Evolutionary conservation across 2,888 invertebrate species (phyloP), one percentile per base, ranked within the genome.

Genomic region (Morpho achilles): DNA sequence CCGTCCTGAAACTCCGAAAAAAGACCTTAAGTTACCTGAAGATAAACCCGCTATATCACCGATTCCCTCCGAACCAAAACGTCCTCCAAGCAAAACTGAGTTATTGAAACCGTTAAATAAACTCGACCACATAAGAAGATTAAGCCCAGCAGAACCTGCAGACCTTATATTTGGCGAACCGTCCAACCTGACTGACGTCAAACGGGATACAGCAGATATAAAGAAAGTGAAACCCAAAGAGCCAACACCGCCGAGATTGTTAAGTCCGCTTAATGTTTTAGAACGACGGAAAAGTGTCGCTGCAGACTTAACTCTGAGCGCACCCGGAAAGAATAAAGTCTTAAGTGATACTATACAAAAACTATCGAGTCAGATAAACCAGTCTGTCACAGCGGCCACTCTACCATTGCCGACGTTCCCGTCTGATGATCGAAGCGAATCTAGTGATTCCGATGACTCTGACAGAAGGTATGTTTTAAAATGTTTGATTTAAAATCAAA

Each of bases 291-390:
- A 86, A 68, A 91, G 91, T 65, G 82, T 86, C 1, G 83, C 85
- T 0, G 83, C 85, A 0, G 91, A 91, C 41, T 64, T 88, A 46
- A 76, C 86, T 3, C 65, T 87, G n/a, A 74, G 71, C 44, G 77
- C 79, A 7, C 80, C 86, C 0, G 88, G 87, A 22, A 91, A 90
- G 70, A 93, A 92, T 66, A 92, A 92, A 68, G 93, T 93, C 44
- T 75, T 93, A 8, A 92, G 92, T 65, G 93, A 93, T 64, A 93
- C 93, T 0, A 93, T 93, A 71, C 93, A 93, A 75, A 93, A 93
- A 71, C 73, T 93, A 42, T 91, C 91, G 16, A 91, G 90, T 68
- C 91, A 91, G 69, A 91, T 91, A 59, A 91, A 89, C 65, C 90
- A 90, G 68, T 76, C 87, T 1, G 82, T 82, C 9, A 78, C 77